Evolutionary conservation across 2,113 vertebrate species (phyloP).

Genomic region (Myrmecophaga tridactyla): DNA sequence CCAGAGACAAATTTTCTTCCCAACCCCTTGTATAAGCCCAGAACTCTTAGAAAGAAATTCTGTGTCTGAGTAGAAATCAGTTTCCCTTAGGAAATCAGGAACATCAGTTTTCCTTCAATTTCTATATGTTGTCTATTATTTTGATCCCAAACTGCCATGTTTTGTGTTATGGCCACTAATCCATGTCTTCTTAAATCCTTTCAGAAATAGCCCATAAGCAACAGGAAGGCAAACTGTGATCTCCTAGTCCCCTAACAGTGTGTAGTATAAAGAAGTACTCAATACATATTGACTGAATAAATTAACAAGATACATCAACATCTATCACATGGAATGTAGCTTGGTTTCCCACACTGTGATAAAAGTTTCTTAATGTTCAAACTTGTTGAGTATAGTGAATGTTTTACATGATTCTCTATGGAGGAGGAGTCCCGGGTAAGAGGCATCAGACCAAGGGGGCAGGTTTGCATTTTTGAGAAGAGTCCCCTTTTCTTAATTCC

Average conservation of each 20-base stretch:
- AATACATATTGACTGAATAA: not conserved
- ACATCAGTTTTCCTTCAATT: not conserved
- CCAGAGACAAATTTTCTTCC: not conserved
- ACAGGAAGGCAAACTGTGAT: not conserved
- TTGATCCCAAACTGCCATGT: not conserved
- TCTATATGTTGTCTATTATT: not conserved
- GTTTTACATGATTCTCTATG: not conserved
- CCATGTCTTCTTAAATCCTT: not conserved
- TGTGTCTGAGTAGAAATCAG: not conserved
- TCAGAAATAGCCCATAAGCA: not conserved
- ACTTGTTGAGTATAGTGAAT: not conserved
- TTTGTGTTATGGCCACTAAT: not conserved
- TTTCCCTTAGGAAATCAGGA: not conserved
- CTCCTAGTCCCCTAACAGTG: not conserved
- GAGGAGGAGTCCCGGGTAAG: not conserved
- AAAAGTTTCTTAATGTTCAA: not conserved
- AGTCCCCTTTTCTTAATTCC: not conserved
- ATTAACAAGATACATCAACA: not conserved
- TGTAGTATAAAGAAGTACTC: not conserved
- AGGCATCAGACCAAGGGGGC: not conserved
- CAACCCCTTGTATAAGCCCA: not conserved
- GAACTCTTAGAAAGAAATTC: constrained; percentile 1
- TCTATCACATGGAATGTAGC: not conserved
- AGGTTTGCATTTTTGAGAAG: not conserved
- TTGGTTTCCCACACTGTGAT: not conserved